A percentile compares a stretch with the other conserved stretches of the same genome.
Evolutionary conservation across 1,140 invertebrate species (phyloP).

Genomic region (Drosophila grimshawi): DNA sequence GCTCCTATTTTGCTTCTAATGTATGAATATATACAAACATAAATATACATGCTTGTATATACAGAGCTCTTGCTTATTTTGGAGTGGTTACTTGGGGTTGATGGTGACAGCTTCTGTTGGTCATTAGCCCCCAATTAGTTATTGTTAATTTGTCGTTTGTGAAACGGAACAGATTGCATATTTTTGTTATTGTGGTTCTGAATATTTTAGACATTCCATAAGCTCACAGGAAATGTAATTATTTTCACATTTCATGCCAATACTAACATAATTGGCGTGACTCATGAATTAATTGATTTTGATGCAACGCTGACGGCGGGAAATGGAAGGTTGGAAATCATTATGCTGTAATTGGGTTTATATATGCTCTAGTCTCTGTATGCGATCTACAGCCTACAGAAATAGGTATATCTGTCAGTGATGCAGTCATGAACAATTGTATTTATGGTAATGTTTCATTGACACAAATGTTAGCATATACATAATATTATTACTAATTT

Average conservation of each 20-base stretch:
- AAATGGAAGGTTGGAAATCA: background rate
- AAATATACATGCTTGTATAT: conserved; percentile 4
- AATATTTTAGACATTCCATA: conserved; percentile 22
- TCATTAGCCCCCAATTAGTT: conserved; percentile 75
- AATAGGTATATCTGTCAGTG: too few relatives aligned
- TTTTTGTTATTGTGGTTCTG: conserved; percentile 28
- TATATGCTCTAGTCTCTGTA: background rate
- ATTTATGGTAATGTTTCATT: too few relatives aligned
- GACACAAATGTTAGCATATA: too few relatives aligned
- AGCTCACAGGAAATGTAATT: conserved; percentile 33
- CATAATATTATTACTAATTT: too few relatives aligned
- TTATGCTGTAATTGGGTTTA: background rate
- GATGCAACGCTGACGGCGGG: background rate
- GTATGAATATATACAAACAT: background rate
- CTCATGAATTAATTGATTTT: conserved; percentile 26
- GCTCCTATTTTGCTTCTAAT: conserved; percentile 11
- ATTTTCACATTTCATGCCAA: conserved; percentile 23
- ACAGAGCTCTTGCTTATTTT: conserved; percentile 20
- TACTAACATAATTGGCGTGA: background rate
- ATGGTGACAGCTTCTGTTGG: conserved; percentile 49
- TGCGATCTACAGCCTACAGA: too few relatives aligned
- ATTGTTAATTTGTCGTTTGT: conserved; percentile 74
- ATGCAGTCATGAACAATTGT: too few relatives aligned
- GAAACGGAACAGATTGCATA: conserved; percentile 19
- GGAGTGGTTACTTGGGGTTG: conserved; percentile 15